A percentile compares a stretch with the other conserved stretches of the same genome.
Conservation (phyloP, 2,113 vertebrate genomes). For the Chamaea fasciata region DNA sequence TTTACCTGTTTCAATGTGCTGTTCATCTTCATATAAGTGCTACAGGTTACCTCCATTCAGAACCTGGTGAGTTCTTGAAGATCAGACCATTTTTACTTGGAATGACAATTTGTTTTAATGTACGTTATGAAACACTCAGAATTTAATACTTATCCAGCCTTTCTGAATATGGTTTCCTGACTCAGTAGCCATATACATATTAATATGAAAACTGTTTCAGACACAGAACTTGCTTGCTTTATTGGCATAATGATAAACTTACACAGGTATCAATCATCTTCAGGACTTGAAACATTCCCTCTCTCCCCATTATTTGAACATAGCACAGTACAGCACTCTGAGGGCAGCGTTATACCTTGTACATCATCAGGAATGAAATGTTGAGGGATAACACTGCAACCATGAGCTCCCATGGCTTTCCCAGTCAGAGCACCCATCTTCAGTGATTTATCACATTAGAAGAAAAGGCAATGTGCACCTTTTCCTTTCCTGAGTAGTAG, state of each 20-base stretch:
- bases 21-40: not conserved
- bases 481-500: not conserved
- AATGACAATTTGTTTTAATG: not conserved
- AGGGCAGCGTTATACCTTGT: not conserved
- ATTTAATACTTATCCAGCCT: conserved; percentile 19
- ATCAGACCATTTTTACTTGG: not conserved
- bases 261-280: conserved; percentile 36
- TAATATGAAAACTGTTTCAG: conserved; percentile 49
- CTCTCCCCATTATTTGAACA: conserved; percentile 3
- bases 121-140: not conserved
- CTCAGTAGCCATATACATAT: not conserved
- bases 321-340: not conserved
- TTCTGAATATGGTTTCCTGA: conserved; percentile 22
- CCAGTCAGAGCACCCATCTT: not conserved
- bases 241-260: conserved; percentile 28
- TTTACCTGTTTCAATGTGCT: not conserved
- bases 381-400: not conserved
- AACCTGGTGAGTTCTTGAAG: not conserved
- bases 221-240: conserved; percentile 40
- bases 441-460: not conserved
- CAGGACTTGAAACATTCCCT: not conserved
- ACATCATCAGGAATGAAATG: not conserved
- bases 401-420: not conserved
- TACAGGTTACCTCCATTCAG: not conserved
- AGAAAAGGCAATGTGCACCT: not conserved